A percentile compares a stretch with the other conserved stretches of the same genome.
Evolutionary conservation across 1,140 invertebrate species (phyloP).

Genomic region (Drosophila kikkawai): DNA sequence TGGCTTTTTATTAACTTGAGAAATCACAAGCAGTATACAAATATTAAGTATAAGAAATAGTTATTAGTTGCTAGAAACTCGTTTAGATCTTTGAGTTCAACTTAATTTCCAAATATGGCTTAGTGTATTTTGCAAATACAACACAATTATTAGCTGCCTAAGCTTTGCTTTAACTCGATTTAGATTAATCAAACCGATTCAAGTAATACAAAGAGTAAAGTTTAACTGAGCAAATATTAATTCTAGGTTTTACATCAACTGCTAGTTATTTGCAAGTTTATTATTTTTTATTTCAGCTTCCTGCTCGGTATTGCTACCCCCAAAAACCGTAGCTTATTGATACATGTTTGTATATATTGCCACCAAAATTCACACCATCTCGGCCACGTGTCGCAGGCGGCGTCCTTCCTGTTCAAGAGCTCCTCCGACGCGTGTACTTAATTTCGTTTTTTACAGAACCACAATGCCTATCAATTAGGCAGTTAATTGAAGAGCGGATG

Average conservation of each 20-base stretch:
- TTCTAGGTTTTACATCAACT: too few species aligned
- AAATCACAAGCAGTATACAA: background rate
- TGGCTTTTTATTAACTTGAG: constrained; percentile 8
- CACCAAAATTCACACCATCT: constrained; percentile 58
- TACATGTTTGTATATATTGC: constrained; percentile 6
- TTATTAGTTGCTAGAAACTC: background rate
- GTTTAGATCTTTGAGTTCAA: too few species aligned
- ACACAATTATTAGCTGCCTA: background rate
- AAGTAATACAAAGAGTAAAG: too few species aligned
- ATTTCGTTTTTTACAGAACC: constrained; percentile 46
- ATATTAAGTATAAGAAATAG: too few species aligned
- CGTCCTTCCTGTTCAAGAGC: constrained; percentile 46
- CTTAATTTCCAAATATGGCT: background rate
- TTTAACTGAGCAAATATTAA: background rate
- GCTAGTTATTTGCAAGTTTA: background rate
- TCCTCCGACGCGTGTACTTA: constrained; percentile 60
- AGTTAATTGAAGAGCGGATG: constrained; percentile 60
- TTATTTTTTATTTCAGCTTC: background rate
- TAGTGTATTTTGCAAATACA: background rate
- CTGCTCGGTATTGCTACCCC: too few species aligned
- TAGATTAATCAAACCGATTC: too few species aligned
- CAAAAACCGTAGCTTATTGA: constrained; percentile 4
- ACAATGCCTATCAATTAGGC: constrained; percentile 74
- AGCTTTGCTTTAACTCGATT: background rate
- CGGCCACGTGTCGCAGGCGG: constrained; percentile 48